Evolutionary conservation across 2,113 vertebrate species (phyloP), one percentile per base, ranked within the genome.

Genomic region (Pelusios castaneus): DNA sequence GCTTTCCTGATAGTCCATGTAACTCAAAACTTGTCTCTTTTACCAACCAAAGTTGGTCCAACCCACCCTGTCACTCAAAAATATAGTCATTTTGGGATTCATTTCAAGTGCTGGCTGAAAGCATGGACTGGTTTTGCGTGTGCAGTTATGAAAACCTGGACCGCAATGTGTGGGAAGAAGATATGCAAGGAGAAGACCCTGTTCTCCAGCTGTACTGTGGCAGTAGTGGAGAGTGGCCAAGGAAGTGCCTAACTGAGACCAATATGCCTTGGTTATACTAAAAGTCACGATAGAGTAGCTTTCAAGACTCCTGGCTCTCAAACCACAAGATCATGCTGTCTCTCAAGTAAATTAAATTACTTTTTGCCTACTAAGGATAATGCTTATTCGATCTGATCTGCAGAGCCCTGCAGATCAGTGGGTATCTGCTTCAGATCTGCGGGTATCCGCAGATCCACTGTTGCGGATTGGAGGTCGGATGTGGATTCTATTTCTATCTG

Each of bases 131-230:
- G 9, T 49, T 93, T 83, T 43, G 67, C 10, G 5, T 19, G 4
- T 11, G 16, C 79, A 41, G 16, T 31, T 70, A 31, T 25, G 75
- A 63, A 51, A 43, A 67, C 5, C 43, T 52, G 16, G 43, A 45
- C 22, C 47, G 45, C 16, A 19, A 6, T 31, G 31, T 41, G 17
- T 63, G 60, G 27, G 78, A 63, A 84, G 88, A 70, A 81, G 25
- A 52, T 54, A 43, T 0, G 0, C 19, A 24, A 3, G 41, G 25
- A 29, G 19, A 78, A 67, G 31, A 3, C 22, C 43, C 41, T 76
- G 1, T 47, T 63, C 51, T 21, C 73, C 76, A 14, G 19, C 11
- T 14, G n/a, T 73, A 55, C 51, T 55, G 78, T 88, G 0, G 73
- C 0, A 31, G 43, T 13, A 85, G 25, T 38, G 75, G 60, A 9